Conservation (phyloP, 2,113 vertebrate genomes). For the Crotalus viridis region DNA sequence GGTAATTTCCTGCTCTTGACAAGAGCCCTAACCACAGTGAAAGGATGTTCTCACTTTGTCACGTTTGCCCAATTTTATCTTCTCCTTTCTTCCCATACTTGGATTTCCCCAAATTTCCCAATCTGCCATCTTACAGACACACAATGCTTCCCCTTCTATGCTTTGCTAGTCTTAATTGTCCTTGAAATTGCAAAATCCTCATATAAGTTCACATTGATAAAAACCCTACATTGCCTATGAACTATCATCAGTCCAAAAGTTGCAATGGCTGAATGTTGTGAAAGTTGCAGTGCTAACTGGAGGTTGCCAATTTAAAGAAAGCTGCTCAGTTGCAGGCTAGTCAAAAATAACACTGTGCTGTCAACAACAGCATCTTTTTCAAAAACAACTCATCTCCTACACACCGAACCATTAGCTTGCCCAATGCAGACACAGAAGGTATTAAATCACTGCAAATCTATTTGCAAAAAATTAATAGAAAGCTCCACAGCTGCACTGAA, state of each 20-base stretch:
- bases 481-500: not conserved
- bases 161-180: not conserved
- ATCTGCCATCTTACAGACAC: not conserved
- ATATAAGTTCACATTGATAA: not conserved
- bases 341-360: not conserved
- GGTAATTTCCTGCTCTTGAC: not conserved
- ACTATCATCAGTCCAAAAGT: not conserved
- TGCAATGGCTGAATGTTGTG: not conserved
- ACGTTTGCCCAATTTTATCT: not conserved
- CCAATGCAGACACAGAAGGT: not conserved
- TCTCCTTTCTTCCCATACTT: not conserved
- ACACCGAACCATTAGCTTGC: not conserved
- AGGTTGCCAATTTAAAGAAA: not conserved
- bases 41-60: not conserved
- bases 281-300: not conserved
- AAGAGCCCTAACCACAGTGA: not conserved
- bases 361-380: not conserved
- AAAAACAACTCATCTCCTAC: not conserved
- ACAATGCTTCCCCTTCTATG: not conserved
- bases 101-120: not conserved
- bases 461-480: not conserved
- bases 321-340: not conserved
- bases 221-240: not conserved
- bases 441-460: not conserved
- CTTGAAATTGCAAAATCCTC: not conserved